phyloP scores from a whole-genome alignment of 2,888 invertebrate species.

The Drosophila borborema region DNA sequence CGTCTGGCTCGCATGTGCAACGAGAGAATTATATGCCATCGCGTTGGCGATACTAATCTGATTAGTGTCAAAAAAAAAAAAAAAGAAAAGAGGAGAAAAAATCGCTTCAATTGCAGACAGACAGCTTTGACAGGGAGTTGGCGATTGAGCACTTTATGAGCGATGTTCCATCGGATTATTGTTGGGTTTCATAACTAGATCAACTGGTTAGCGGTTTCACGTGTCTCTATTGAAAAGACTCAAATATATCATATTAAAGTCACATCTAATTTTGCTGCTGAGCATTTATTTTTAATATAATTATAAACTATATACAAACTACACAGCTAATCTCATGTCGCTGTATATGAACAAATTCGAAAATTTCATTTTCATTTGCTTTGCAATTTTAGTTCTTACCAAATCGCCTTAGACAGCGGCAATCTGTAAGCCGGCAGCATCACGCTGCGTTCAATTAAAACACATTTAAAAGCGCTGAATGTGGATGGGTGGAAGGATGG shows the following conservation, averaged over 20 bases:
- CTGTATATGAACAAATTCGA: too few relatives aligned
- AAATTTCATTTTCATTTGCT: neutral
- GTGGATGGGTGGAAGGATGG: slow-evolving; percentile 9
- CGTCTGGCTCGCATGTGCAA: slow-evolving; percentile 64
- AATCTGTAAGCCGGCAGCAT: slow-evolving; percentile 27
- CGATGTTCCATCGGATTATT: slow-evolving; percentile 29
- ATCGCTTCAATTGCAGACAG: slow-evolving; percentile 61
- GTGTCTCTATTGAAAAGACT: neutral
- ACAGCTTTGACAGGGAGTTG: slow-evolving; percentile 50
- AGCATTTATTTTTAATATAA: neutral
- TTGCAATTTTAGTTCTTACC: neutral
- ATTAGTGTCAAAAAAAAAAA: slow-evolving; percentile 83
- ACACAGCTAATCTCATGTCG: too few relatives aligned
- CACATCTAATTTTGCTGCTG: neutral
- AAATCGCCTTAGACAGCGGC: slow-evolving; percentile 1
- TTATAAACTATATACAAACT: neutral
- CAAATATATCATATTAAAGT: neutral
- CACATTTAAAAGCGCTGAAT: slow-evolving; percentile 69
- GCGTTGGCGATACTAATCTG: slow-evolving; percentile 85
- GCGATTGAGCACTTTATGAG: slow-evolving; percentile 49
- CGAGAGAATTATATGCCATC: slow-evolving; percentile 56
- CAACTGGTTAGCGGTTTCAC: slow-evolving; percentile 11
- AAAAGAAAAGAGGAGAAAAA: slow-evolving; percentile 33
- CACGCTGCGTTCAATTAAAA: slow-evolving; percentile 81
- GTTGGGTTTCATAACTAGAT: slow-evolving; percentile 18